A percentile compares a stretch with the other conserved stretches of the same genome.
phyloP scores from a whole-genome alignment of 2,113 vertebrate species.

The Thinocorus orbignyianus region DNA sequence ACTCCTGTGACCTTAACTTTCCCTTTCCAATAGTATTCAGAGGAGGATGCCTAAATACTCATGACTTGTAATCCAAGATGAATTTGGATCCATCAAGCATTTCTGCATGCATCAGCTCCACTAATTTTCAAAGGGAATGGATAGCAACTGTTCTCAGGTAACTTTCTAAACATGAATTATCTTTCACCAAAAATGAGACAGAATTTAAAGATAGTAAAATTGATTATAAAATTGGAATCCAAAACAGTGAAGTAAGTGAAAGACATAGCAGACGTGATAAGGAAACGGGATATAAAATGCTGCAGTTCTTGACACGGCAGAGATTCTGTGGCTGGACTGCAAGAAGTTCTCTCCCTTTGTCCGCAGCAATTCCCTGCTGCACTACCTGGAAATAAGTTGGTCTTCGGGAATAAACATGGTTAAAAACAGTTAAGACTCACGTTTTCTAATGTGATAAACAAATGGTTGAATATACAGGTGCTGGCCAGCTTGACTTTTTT shows the following conservation, averaged over 20 bases:
- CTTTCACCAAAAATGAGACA: not conserved
- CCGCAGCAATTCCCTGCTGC: not conserved
- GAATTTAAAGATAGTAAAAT: not conserved
- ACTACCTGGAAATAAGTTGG: not conserved
- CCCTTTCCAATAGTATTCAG: not conserved
- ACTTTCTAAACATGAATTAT: not conserved
- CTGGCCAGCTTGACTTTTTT: not conserved
- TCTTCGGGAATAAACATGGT: rapidly evolving
- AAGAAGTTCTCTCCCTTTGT: not conserved
- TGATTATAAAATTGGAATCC: not conserved
- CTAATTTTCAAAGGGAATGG: not conserved
- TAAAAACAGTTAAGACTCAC: not conserved
- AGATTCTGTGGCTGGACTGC: not conserved
- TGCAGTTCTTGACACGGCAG: not conserved
- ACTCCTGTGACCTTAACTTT: not conserved
- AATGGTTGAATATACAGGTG: not conserved
- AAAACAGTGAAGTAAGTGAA: not conserved
- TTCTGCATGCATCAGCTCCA: not conserved
- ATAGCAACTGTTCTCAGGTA: not conserved
- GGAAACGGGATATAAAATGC: not conserved
- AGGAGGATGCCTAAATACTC: not conserved
- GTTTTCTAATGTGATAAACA: not conserved
- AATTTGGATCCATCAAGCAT: not conserved
- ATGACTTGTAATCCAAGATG: not conserved
- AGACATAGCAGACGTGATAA: rapidly evolving